Evolutionary conservation across 2,888 invertebrate species (phyloP).

Genomic region (Ornithoptera priamus): DNA sequence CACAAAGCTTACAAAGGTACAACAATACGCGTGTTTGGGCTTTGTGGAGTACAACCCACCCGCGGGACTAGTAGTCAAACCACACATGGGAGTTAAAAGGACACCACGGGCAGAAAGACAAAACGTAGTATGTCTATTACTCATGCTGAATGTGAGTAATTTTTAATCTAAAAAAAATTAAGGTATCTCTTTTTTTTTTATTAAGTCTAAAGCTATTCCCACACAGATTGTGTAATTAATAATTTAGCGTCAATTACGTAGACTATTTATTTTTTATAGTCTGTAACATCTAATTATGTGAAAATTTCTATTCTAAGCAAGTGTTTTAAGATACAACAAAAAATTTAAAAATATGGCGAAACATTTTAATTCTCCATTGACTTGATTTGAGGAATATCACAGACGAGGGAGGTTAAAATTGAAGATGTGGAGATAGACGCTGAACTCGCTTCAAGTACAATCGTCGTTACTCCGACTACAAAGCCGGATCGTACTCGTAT

Average conservation of each 20-base stretch:
- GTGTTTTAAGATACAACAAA: not conserved
- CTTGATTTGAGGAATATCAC: not conserved
- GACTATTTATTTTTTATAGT: not conserved
- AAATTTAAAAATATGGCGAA: not conserved
- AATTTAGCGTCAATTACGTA: not conserved
- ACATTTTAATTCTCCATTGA: not conserved
- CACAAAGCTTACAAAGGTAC: slow-evolving; percentile 16
- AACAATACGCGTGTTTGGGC: slow-evolving; percentile 11
- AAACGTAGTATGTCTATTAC: not conserved
- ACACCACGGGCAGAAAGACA: slow-evolving; percentile 1
- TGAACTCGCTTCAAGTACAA: slow-evolving; percentile 8
- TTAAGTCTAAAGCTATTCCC: not conserved
- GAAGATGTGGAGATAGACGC: not conserved
- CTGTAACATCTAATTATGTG: not conserved
- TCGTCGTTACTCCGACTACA: slow-evolving; percentile 10
- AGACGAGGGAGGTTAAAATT: not conserved
- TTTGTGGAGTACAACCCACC: slow-evolving; percentile 14
- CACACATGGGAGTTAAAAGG: slow-evolving; percentile 19
- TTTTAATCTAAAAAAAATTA: no score
- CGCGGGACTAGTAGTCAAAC: slow-evolving; percentile 6
- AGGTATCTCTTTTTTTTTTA: no score
- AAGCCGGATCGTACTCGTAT: slow-evolving; percentile 23
- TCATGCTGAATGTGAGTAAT: no score
- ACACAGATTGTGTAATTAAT: not conserved
- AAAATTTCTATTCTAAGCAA: not conserved